These are phyloP conservation scores for Drosophila orosa DNA, from an alignment of 1,140 invertebrate species.

Conservation along the genomic window DNA sequence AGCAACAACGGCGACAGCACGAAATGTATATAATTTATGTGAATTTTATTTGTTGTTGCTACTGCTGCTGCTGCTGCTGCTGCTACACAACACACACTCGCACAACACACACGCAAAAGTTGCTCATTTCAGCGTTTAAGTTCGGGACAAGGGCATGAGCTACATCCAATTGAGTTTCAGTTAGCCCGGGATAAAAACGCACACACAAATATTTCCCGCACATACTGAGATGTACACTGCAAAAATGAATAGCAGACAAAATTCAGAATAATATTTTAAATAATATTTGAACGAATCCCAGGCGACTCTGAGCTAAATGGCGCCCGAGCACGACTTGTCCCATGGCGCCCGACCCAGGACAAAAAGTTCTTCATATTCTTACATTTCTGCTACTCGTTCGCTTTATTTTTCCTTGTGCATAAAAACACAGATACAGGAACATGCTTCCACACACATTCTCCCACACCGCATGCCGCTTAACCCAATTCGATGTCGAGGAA, in stretches of 20 bases:
- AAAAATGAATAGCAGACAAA: too few relatives aligned
- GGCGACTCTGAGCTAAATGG: not conserved
- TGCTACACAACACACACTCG: not conserved
- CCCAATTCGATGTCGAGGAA: conserved; percentile 61
- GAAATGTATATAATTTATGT: conserved; percentile 75
- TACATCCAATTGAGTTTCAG: conserved; percentile 78
- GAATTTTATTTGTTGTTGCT: conserved; percentile 66
- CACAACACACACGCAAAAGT: conserved; percentile 44
- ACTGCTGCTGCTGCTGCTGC: conserved; percentile 21
- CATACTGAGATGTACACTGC: not conserved
- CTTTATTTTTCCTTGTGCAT: not conserved
- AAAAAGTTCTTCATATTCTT: too few relatives aligned
- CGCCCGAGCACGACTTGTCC: rapidly evolving
- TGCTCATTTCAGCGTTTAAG: conserved; percentile 79
- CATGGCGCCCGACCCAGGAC: not conserved
- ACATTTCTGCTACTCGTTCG: not conserved
- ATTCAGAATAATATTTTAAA: too few relatives aligned
- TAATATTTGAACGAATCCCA: not conserved
- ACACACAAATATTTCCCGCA: conserved; percentile 22
- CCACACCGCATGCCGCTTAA: conserved; percentile 66
- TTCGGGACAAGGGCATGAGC: conserved; percentile 71
- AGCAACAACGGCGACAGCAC: conserved; percentile 34
- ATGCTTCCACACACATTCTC: conserved; percentile 17
- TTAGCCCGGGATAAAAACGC: conserved; percentile 63
- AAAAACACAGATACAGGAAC: conserved; percentile 21